phyloP scores from a whole-genome alignment of 2,797 vertebrate genomes.

The Pterois miles region DNA sequence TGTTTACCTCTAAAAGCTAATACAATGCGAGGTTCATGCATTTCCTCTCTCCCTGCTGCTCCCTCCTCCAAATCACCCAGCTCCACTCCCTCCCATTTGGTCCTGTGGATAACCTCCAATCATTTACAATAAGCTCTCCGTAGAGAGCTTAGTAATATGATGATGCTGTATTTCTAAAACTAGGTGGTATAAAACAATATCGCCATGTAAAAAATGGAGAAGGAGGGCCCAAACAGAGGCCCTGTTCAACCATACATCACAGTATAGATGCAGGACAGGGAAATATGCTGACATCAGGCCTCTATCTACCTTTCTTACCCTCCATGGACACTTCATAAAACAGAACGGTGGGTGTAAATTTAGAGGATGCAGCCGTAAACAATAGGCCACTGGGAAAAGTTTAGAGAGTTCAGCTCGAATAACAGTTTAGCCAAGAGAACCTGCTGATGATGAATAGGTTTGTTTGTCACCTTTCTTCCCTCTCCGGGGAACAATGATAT shows the following conservation, averaged over 20 bases:
- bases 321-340: slow-evolving; percentile 85
- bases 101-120: slow-evolving; percentile 79
- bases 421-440: slow-evolving; percentile 83
- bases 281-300: slow-evolving; percentile 82
- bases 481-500: slow-evolving; percentile 80
- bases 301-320: slow-evolving; percentile 77
- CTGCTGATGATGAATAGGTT: slow-evolving; percentile 81
- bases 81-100: slow-evolving; percentile 45
- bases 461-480: slow-evolving; percentile 82
- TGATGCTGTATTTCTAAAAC: slow-evolving; percentile 81
- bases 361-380: slow-evolving; percentile 80
- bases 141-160: slow-evolving; percentile 76
- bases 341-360: slow-evolving; percentile 82
- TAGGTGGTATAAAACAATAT: slow-evolving; percentile 79
- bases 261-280: slow-evolving; percentile 70
- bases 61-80: slow-evolving; percentile 34
- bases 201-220: slow-evolving; percentile 63
- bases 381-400: slow-evolving; percentile 82
- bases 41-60: slow-evolving; percentile 13
- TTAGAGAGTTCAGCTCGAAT: slow-evolving; percentile 82
- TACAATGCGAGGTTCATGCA: slow-evolving; percentile 12
- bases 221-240: slow-evolving; percentile 60
- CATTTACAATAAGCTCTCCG: slow-evolving; percentile 79
- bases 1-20: slow-evolving; percentile 40
- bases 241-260: slow-evolving; percentile 76